Base-by-base conservation (phyloP, 1,140 invertebrate species). In the Bombus consobrinus region DNA sequence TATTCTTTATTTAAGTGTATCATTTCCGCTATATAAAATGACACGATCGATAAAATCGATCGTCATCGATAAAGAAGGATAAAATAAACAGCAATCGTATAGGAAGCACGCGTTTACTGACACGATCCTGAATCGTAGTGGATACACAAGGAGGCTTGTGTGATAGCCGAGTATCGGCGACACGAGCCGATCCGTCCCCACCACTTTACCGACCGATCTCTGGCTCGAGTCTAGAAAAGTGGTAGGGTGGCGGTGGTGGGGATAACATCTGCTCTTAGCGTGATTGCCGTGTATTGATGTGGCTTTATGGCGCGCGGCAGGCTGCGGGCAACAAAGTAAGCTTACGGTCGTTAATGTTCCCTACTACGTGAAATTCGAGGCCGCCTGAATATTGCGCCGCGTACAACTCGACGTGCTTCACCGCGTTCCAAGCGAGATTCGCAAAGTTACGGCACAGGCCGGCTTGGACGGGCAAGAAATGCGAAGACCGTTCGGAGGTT, bases 241-340 rank as follows among this genome's bases (percentile, higher is more conserved):
- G 84, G 73, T 68, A 88, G 81, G 74, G 72, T 59, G n/a, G 15
- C 32, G 18, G 59, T 64, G 84, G 84, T 91, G 90, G 93, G 93
- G 93, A 93, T 94, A 94, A 94, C 92, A 94, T 94, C 93, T 94
- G 93, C 94, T 94, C 93, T 94, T 94, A 94, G 92, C 92, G 92
- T 94, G 93, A 94, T 94, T 94, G 93, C 93, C 90, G 91, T 94
- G 93, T 94, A 94, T 94, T 92, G 93, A 93, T 93, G 93, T 92
- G 92, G 93, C 93, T 93, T 93, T 94, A 94, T 93, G 91, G 92
- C 91, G 87, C 90, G 92, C 88, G 90, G 92, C 87, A 89, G 87
- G 90, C 89, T 91, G 85, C 76, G 81, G 87, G 62, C 83, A 90
- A 93, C 90, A 92, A 93, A 92, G 88, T 92, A 91, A 93, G 88